Evolutionary conservation across 2,113 vertebrate species (phyloP), one percentile per base, ranked within the genome.

Genomic region (Ibidorhyncha struthersii): DNA sequence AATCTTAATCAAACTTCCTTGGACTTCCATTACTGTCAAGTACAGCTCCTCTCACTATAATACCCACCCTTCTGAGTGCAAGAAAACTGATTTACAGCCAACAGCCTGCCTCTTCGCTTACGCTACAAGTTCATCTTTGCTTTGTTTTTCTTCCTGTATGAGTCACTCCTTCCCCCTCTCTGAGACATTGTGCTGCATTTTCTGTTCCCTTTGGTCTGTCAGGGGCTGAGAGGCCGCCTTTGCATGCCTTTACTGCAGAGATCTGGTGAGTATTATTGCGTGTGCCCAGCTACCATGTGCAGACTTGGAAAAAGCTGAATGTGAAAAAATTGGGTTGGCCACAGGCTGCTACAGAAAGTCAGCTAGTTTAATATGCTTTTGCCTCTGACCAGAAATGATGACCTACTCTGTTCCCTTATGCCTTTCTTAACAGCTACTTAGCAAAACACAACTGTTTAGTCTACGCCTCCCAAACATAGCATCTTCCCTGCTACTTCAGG

Each of bases 1-100:
- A 96, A 96, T 96, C 93, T 79, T 93, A 96, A 63, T 88, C 78
- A 96, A 91, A 93, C 91, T 96, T 97, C 90, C 95, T 78, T 89
- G 80, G 65, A 41, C 80, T 95, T 93, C 85, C 78, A 43, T 38
- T 82, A 73, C 53, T 84, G 86, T 88, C 27, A 85, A 63, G 55
- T 40, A 82, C 67, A 76, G 29, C 79, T 89, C 65, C 79, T 93
- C 86, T 97, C 82, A 47, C 70, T 1, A 0, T 78, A 50, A 83
- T 47, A 70, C 30, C 81, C 43, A 10, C 43, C 53, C 70, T 85
- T 82, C 62, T 86, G 78, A 79, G 41, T 70, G 62, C 73, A 90
- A 58, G 78, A 45, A 88, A 47, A 85, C 19, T 95, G 74, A 72
- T 93, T 70, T 74, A 32, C 67, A 80, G 74, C 82, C 62, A 86